phyloP scores from a whole-genome alignment of 2,113 vertebrate genomes.

The Mormoops blainvillei region DNA sequence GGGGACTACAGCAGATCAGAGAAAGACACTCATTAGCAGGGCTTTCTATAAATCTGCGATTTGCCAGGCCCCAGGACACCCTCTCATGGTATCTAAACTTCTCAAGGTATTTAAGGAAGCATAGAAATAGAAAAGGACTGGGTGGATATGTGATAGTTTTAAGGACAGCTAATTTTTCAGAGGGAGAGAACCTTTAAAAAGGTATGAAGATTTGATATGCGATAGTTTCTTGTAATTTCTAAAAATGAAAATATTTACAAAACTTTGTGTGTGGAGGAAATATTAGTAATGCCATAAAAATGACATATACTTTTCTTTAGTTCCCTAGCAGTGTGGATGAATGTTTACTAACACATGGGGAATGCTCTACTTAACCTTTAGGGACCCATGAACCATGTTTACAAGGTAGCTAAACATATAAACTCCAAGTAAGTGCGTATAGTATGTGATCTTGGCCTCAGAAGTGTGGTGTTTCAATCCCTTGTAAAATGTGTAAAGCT shows the following conservation, averaged over 20 bases:
- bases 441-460: neutral
- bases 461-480: neutral
- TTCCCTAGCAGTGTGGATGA: neutral
- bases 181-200: neutral
- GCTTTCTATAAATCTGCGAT: neutral
- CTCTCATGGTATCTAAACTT: neutral
- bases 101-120: neutral
- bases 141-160: neutral
- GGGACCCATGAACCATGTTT: neutral
- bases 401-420: neutral
- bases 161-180: neutral
- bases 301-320: neutral
- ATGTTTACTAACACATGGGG: neutral
- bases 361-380: neutral
- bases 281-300: neutral
- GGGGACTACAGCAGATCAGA: neutral
- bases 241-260: neutral
- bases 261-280: neutral
- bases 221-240: neutral
- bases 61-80: neutral
- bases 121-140: neutral
- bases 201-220: neutral
- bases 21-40: neutral
- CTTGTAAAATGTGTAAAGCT: neutral
- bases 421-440: neutral